These are phyloP conservation scores for Myotis vivesi DNA, from an alignment of 2,797 vertebrate species.

Conservation along the genomic window DNA sequence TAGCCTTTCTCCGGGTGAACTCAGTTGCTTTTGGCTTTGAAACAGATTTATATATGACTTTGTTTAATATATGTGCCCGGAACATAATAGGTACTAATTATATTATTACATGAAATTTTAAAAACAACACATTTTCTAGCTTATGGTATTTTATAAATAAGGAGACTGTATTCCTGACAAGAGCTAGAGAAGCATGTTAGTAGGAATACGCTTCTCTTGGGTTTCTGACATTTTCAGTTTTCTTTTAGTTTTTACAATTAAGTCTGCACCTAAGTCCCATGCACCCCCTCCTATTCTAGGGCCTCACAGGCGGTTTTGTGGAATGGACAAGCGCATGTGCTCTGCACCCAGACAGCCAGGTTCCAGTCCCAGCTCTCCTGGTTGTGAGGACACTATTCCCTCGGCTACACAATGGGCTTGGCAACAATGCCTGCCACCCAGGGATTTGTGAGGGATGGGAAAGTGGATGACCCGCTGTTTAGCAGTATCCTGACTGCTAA, in stretches of 20 bases:
- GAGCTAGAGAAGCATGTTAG: not conserved
- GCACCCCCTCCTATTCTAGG: not conserved
- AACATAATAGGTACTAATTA: not conserved
- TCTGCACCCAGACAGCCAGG: not conserved
- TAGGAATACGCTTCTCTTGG: not conserved
- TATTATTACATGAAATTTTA: not conserved
- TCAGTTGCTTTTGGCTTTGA: not conserved
- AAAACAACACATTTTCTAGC: not conserved
- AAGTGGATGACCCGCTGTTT: too few species aligned
- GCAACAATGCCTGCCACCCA: not conserved
- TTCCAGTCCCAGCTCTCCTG: not conserved
- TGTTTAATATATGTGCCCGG: not conserved
- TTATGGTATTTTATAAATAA: not conserved
- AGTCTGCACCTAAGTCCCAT: not conserved
- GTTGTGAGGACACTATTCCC: not conserved
- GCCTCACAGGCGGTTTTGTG: not conserved
- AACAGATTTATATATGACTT: not conserved
- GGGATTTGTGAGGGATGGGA: not conserved
- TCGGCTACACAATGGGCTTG: not conserved
- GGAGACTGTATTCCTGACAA: not conserved
- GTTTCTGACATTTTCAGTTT: not conserved
- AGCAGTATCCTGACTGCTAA: not conserved
- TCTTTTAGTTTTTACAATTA: not conserved
- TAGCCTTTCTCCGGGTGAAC: not conserved
- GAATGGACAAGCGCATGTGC: not conserved